Evolutionary conservation across 2,113 vertebrate species (phyloP), one percentile per base, ranked within the genome.

Genomic region (Thryonomys swinderianus): DNA sequence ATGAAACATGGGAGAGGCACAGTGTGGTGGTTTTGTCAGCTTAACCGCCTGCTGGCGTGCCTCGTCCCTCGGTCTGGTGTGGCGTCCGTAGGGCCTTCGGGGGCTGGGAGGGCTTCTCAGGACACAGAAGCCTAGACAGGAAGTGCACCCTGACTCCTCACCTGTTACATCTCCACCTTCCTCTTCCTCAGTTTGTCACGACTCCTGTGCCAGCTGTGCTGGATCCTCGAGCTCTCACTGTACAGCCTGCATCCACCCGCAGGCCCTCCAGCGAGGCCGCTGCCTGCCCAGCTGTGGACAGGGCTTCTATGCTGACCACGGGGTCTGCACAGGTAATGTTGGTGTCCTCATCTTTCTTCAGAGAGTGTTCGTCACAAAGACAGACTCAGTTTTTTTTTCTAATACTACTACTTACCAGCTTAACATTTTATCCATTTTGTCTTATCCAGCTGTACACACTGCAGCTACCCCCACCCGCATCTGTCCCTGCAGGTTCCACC

Each of bases 271-370:
- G 84, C 97, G 97, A 86, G 99, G 99, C 62, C 99, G 98, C 96
- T 99, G 99, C 96, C 98, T 99, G 97, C 95, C 98, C 62, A 73
- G 9, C 94, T 99, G 99, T 23, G 99, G 99, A 92, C 98, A 99
- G 45, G 99, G 99, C 0, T 99, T 99, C 93, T 99, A 99, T 97
- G 93, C 98, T 48, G 98, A 98, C 74, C 98, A 94, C 1, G 57
- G 95, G 5, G 1, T 98, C 98, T 99, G 99, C 98, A 99, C 97
- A 97, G 99, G 99, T 99, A 98, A 97, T 8, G 10, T 0, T 17
- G n/a, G 1, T 9, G 0, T 80, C 48, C 3, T 3, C 13, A 3
- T 32, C 16, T 27, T 57, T 69, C 57, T 55, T 88, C 23, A 84
- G 53, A 40, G 12, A n/a, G 5, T 30, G 16, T 55, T 13, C 2